Evolutionary conservation across 2,888 invertebrate genomes (phyloP), one percentile per base, ranked within the genome.

Genomic region (Calameuta filiformis): DNA sequence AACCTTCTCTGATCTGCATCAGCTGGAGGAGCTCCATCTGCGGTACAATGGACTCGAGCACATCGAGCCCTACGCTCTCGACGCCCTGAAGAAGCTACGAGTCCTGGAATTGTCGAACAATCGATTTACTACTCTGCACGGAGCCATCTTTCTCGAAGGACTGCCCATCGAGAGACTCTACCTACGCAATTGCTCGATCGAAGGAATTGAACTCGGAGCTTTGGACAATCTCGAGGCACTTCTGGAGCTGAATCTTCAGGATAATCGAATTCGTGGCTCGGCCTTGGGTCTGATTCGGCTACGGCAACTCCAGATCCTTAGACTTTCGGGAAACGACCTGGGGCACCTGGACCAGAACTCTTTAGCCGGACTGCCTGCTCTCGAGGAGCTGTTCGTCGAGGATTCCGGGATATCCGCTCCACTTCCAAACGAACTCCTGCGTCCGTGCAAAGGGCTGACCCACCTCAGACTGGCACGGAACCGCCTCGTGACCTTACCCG

Each of bases 81-180:
- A 94, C 68, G 94, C 95, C 82, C 92, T 98, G 82, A 95, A 94
- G 83, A 96, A 95, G 88, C 92, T 98, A 11, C 94, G 95, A 87
- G 93, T 95, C 40, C 92, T 98, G 74, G 97, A 97, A 91, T 92
- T 98, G 69, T 96, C 97, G 0, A 94, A 95, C 85, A 98, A 98
- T 92, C 94, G 94, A 81, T 92, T 98, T 68, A 93, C 94, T 34
- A 93, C 94, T 76, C 92, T 98, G 34, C 95, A 96, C 83, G 95
- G 96, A 81, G 94, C 94, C 80, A 94, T 96, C 85, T 96, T 97
- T 80, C 94, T 95, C 87, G 95, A 96, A 80, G 95, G 95, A 73
- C 91, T 97, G 80, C 95, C 96, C 2, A 94, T 98, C 75, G 94
- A 94, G 85, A 94, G 94, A 81, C 92, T 98, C 73, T 95, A 95